Evolutionary conservation across 2,888 invertebrate species (phyloP), one percentile per base, ranked within the genome.

Genomic region (Stenolophus ochropezus): DNA sequence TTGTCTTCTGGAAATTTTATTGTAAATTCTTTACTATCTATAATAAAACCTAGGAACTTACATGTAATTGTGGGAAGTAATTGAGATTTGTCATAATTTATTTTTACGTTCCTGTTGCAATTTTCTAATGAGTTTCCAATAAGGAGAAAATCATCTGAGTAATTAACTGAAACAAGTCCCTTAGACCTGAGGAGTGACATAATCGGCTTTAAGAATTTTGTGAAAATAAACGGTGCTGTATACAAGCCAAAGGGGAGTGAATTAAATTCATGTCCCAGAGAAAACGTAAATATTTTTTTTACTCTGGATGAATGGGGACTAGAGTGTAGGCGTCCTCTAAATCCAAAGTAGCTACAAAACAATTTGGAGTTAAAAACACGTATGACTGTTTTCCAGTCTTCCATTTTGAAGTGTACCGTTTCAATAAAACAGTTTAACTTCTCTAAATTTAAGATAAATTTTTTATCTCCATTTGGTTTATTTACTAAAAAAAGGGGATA

Each of bases 101-200:
- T 11, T 82, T 3, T 21, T 25, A 82, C 25, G 75, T 83, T 84
- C 14, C 81, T 16, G 21, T 18, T 0, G 56, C 84, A 84, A 11
- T 82, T 58, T 16, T 33, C 16, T 20, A 33, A 49, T 0, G 83
- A 58, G 6, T 74, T 61, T 8, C 83, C 83, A n/a, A 85, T 53
- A 8, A 84, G 25, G 6, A 85, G 58, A 83, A 85, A 83, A 82
- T 85, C 84, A 51, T 85, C 84, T 23, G 85, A 53, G 73, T 84
- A 85, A n/a, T 85, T 47, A 11, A 83, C 83, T 21, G 83, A 84
- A 4, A 83, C 18, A 5, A 85, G 82, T 25, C 83, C 80, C 33
- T 16, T 11, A 5, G 18, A 14, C 42, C 79, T 71, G 16, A 84
- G 27, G 16, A 74, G 8, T 8, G 20, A 16, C 8, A 83, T 18